Evolutionary conservation across 1,140 invertebrate species (phyloP).

Genomic region (Lucilia sericata): DNA sequence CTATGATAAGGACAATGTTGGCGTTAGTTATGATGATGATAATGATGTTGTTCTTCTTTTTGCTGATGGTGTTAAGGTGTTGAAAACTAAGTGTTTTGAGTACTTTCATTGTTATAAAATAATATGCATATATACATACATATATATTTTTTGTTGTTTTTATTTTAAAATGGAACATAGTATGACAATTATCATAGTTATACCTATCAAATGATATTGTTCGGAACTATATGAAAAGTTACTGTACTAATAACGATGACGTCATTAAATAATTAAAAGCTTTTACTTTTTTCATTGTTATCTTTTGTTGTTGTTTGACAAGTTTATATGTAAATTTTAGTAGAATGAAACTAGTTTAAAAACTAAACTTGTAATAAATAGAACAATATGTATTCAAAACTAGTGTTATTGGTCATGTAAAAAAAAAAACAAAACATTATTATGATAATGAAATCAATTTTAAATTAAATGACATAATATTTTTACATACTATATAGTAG

Average conservation of each 20-base stretch:
- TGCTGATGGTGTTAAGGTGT: conserved; percentile 12
- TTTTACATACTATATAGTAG: no score
- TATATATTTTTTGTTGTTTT: not conserved
- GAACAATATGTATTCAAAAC: no score
- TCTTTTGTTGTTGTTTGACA: not conserved
- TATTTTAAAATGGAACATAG: not conserved
- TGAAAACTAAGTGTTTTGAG: not conserved
- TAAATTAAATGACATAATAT: no score
- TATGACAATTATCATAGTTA: not conserved
- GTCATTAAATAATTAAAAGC: conserved; percentile 17
- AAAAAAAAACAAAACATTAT: no score
- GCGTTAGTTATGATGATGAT: not conserved
- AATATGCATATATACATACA: no score
- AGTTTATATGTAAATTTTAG: not conserved
- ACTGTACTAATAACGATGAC: conserved; percentile 12
- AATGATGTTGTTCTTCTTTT: no score
- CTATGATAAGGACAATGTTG: conserved; percentile 9
- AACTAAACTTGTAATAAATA: no score
- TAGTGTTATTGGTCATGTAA: no score
- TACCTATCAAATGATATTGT: not conserved
- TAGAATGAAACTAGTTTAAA: not conserved
- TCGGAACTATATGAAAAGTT: not conserved
- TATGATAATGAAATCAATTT: no score
- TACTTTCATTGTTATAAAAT: conserved; percentile 4
- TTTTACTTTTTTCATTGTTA: not conserved